Base-by-base conservation (phyloP, 1,140 invertebrate species). In the Tribolium castaneum region DNA sequence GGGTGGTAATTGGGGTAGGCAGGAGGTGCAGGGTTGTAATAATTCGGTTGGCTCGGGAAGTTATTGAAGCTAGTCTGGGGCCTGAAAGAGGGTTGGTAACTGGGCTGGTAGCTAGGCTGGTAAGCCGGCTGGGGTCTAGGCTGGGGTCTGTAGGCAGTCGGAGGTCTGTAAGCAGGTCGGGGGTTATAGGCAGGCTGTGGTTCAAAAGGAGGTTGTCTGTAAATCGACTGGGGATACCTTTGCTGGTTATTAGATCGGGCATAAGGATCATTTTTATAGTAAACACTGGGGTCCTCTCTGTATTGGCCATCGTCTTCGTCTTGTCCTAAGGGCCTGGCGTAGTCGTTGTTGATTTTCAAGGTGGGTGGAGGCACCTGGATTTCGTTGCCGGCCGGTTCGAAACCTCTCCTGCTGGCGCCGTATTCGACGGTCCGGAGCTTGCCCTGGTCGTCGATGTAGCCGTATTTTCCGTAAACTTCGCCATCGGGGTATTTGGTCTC, bases 401-500 rank as follows among this genome's bases (percentile, higher is more conserved):
- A 96, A 22, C 94, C 94, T 54, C 92, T 85, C 76, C 90, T 87
- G 71, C 90, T 91, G 2, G 94, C 94, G n/a, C 94, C 94, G 82
- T 96, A 96, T 75, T 95, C 93, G 3, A 94, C 89, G 83, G 93
- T 92, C 6, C 91, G 89, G 0, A 92, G 77, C 81, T 90, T 91
- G 10, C 95, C 94, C 10, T 88, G 87, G 80, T 95, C 94, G 80
- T 96, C 95, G 0, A 95, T 90, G 85, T 96, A 96, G 13, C 94
- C 92, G 83, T 94, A 93, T 85, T 95, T 94, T 54, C 95, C 95
- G 45, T 92, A 93, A 2, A 96, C 93, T 82, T 95, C 94, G 0
- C 95, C 94, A 16, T 90, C 93, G 0, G 93, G 90, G 80, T 94
- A 94, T 85, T 95, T 96, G 0, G 94, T 96, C 86, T 98, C 96